Base-by-base conservation (phyloP, 2,113 vertebrate genomes). In the Papio anubis region DNA sequence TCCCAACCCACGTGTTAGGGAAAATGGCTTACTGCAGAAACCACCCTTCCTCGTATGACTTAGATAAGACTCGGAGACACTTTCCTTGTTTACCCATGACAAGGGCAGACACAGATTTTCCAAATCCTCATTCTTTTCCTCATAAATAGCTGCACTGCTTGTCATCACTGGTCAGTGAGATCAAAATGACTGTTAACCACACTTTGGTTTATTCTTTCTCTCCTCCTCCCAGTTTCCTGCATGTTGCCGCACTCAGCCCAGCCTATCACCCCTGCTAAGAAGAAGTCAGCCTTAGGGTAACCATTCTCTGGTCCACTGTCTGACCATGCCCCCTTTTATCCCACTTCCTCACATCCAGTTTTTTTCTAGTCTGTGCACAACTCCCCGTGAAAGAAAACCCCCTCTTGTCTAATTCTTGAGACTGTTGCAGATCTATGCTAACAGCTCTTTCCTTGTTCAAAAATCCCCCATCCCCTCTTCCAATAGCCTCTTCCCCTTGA, bases 401-500 rank as follows among this genome's bases (percentile, higher is more conserved):
- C 12, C 23, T 50, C 79, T 43, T 57, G 12, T 70, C 57, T 40
- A 9, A 14, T 45, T 90, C 35, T 38, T 21, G 61, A 94, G 72
- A 93, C 35, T 43, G 52, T n/a, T 20, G 1, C 20, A 72, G 27
- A 12, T 43, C 21, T 12, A 21, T 11, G 16, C 4, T 59, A 50
- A 75, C 1, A 57, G 0, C 0, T 1, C 14, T 57, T 13, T 81
- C 20, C 43, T 78, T 48, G 25, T 2, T 13, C 27, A 30, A 43
- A 73, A 3, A 0, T 32, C 40, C 50, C 3, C 55, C 35, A 2
- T 9, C 35, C 18, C 6, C 8, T 2, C 3, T 2, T 27, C n/a
- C 8, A 13, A 14, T 4, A 40, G 40, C 43, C 8, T 38, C 5
- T 27, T 3, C 10, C 4, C 1, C 27, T 23, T 18, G 2, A 30